Evolutionary conservation across 2,113 vertebrate species (phyloP), one percentile per base, ranked within the genome.

Genomic region (Murina feae): DNA sequence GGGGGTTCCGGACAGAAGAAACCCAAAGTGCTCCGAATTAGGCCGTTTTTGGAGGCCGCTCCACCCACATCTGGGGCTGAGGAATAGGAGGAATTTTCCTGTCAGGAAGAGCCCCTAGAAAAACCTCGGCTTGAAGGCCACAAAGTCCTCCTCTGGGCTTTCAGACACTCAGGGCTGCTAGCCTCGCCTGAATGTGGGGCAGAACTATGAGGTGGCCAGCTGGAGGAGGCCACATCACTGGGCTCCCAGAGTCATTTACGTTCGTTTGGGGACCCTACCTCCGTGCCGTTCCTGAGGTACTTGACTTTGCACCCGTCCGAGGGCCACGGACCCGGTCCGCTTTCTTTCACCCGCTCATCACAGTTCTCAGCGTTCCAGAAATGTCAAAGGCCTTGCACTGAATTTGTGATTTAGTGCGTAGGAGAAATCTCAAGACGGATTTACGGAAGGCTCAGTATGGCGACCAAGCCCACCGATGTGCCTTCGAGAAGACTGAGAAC

Each of bases 231-330:
- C 74, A 32, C 32, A 0, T 47, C 20, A n/a, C 7, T 5, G 47
- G 49, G 65, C 28, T 17, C 76, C 87, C 39, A 0, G 37, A 58
- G 20, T 35, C 23, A 47, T 90, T 78, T 53, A n/a, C 28, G 65
- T 74, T 95, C 96, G 21, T n/a, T 10, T 0, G 96, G 96, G 30
- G 96, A 94, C 14, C 81, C 58, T 76, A 93, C 88, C 7, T 91
- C 11, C n/a, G 85, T 82, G 63, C 44, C 83, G 18, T 78, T 80
- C 97, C 97, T 93, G 13, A 51, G 94, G 53, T 97, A 90, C 13
- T 86, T 86, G 53, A 97, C 63, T 90, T 96, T 97, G 58, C 93
- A 32, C 49, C 2, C 2, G 47, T 35, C 18, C 1, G 5, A 9
- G 0, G 14, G 14, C n/a, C 21, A 13, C 0, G 8, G 39, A 42